Evolutionary conservation across 2,797 vertebrate species (phyloP), one percentile per base, ranked within the genome.

Genomic region (Nannoperca australis): DNA sequence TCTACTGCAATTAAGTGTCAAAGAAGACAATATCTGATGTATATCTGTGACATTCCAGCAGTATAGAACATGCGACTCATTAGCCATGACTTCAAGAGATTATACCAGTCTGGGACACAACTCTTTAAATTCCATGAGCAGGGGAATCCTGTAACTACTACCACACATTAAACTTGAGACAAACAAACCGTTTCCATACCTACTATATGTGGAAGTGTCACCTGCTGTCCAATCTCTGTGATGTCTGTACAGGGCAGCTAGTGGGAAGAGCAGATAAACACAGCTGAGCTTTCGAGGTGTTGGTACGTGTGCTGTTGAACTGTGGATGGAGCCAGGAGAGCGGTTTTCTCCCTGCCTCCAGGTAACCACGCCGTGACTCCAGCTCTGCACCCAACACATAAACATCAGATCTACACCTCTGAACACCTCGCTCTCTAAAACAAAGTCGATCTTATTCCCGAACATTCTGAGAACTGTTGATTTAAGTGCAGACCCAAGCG

Each of bases 211-310:
- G 95, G 93, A 44, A 88, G 81, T 0, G 86, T 68, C 54, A 93
- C 61, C 67, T 93, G 85, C 13, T 85, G 89, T 20, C 92, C 90
- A 1, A 77, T 89, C 20, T 94, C 92, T 9, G 83, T 86, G 0
- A 95, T 56, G 53, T 94, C 94, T 58, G 93, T 90, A 8, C 54
- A 89, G 4, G 96, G 92, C 86, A 94, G 88, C 97, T 97, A 22
- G 78, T 4, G 55, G 64, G 22, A 64, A 58, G 20, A 75, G 27
- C 45, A 79, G 53, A 84, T 10, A 30, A 40, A 51, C 34, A 56
- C 10, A 47, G 7, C 44, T 45, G 5, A 47, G 17, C 45, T 45
- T 44, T 17, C 17, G 15, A 45, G 14, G 44, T 45, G 44, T 44
- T 45, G 44, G 17, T 18, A 36, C 7, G 36, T 7, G 45, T n/a